Evolutionary conservation across 1,140 invertebrate genomes (phyloP).

Genomic region (Melipona quadrifasciata): DNA sequence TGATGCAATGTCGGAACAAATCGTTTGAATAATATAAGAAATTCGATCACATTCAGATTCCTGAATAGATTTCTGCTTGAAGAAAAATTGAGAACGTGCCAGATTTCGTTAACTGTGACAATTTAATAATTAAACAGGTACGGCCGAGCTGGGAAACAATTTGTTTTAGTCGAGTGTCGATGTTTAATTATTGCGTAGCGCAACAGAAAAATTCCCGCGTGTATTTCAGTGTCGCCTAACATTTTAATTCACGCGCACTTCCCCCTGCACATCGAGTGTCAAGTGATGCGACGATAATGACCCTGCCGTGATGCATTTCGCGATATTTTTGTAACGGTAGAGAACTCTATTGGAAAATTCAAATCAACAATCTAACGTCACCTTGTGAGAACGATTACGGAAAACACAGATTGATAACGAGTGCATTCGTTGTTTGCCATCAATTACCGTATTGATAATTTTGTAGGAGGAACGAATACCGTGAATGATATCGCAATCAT

Average conservation of each 20-base stretch:
- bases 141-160: background rate
- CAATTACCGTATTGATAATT: slow-evolving; percentile 12
- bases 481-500: background rate
- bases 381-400: background rate
- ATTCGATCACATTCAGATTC: background rate
- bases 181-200: background rate
- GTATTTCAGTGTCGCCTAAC: background rate
- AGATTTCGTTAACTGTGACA: background rate
- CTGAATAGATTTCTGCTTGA: background rate
- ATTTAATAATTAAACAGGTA: background rate
- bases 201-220: background rate
- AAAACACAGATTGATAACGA: background rate
- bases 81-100: background rate
- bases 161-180: background rate
- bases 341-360: background rate
- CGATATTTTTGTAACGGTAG: slow-evolving; percentile 1
- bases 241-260: slow-evolving; percentile 25
- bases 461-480: background rate
- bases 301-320: slow-evolving; percentile 5
- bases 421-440: background rate
- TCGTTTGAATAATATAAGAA: background rate
- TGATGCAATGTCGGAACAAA: background rate
- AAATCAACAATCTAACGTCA: background rate
- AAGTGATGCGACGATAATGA: slow-evolving; percentile 33
- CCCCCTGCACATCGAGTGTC: background rate